Evolutionary conservation across 2,797 vertebrate genomes (phyloP), one percentile per base, ranked within the genome.

Genomic region (Adelosebastes latens): DNA sequence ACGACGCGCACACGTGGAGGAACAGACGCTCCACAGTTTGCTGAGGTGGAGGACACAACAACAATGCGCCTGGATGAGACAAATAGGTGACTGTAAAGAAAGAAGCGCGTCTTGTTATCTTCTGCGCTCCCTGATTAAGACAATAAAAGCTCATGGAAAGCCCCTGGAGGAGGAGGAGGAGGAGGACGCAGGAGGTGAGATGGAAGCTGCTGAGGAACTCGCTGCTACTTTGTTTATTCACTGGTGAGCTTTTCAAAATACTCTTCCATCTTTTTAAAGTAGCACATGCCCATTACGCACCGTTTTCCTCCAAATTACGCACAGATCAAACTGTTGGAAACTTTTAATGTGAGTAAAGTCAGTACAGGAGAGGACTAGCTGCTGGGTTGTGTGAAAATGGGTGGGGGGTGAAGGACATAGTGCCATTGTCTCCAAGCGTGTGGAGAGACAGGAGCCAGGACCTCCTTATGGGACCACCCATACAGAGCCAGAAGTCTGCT

Each of bases 381-480:
- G 14, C 2, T 8, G 2, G 49, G 58, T 49, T 24, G 42, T 73
- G 72, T 66, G 8, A 12, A 32, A 36, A 46, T 46, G 62, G 61
- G 70, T 31, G 59, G 80, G 84, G 63, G 64, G 60, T 71, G 24
- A 72, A 73, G 86, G 81, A 93, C 86, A 88, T 89, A 49, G 87
- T 82, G 87, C 79, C 84, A 93, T 94, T 93, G 93, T 95, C 91
- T 90, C 80, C 72, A 62, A 65, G 86, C 72, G 79, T 95, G 94
- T 94, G 89, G 94, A 93, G 87, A 92, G 92, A 94, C 93, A 92
- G 87, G 88, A 93, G 89, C 92, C 90, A 90, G 93, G 92, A 88
- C 85, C 88, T 80, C 84, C 52, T 36, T 67, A 49, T 49, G 46
- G 90, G 95, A 96, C 95, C 96, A 96, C 96, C 95, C 95, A 95